Base-by-base conservation (phyloP, 1,140 invertebrate species). In the Pseudomyrmex concolor region DNA sequence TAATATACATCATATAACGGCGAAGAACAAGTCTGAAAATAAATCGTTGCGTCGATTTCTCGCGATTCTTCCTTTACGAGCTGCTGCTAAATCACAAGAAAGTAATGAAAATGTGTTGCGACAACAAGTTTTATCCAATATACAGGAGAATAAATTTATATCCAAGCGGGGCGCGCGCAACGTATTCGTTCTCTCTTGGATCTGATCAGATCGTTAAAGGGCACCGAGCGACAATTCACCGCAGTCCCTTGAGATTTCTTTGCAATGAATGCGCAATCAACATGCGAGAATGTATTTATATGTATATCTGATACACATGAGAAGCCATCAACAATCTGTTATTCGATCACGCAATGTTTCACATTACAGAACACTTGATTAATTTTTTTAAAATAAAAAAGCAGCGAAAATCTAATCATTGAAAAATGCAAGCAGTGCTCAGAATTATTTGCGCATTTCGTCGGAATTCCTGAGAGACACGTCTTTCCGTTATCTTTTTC, bases 191-290 rank as follows among this genome's bases (percentile, higher is more conserved):
- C 67, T 22, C 51, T 55, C 60, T 51, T 22, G 17, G 43, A 34
- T 34, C 34, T 34, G 2, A 76, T 17, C n/a, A 73, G 45, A 70
- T 90, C 86, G 90, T 92, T 92, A 92, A 91, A 86, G 86, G 76
- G 66, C 86, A 89, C 91, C 92, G 90, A 91, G 92, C 81, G 91
- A 92, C 89, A 87, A 91, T 90, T 90, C 66, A 82, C 71, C 82
- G 83, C 88, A 88, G 84, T 43, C 74, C 59, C 66, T 59, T 19
- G 85, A 25, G 81, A 51, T 72, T 83, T 77, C 51, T 86, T 77
- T 51, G 34, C 74, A 34, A 48, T 84, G 76, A 86, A 86, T 82
- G 73, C 71, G 48, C 62, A 82, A 77, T 88, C 76, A 63, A 88
- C 82, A 59, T 64, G 68, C 51, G 55, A 66, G 77, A 82, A 17